A percentile compares a stretch with the other conserved stretches of the same genome.
Conservation (phyloP, 2,797 vertebrate genomes). For the Acanthis flammea region DNA sequence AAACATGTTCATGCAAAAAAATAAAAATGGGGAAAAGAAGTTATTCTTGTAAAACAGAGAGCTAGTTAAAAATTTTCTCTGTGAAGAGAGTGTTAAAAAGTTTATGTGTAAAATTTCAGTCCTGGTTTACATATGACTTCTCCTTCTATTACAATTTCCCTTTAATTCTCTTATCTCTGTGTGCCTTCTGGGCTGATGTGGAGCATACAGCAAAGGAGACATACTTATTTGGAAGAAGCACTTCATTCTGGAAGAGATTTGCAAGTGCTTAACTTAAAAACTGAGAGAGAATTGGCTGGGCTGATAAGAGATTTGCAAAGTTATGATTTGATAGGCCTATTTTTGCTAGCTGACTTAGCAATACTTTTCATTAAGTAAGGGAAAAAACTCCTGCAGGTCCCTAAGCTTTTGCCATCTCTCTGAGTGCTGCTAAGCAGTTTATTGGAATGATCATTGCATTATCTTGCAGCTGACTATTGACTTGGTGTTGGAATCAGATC, state of each 20-base stretch:
- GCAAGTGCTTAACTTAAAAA: constrained; percentile 62
- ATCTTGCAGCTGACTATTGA: neutral
- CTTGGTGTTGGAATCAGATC: neutral
- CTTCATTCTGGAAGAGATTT: constrained; percentile 59
- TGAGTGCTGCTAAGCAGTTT: constrained; percentile 8
- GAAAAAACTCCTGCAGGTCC: neutral
- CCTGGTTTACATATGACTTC: constrained; percentile 53
- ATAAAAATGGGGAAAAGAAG: accelerated
- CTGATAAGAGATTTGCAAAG: constrained; percentile 44
- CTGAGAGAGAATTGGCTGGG: neutral
- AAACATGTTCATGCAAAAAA: neutral
- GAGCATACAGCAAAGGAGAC: neutral
- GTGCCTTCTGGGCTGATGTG: constrained; percentile 70
- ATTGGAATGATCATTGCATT: neutral
- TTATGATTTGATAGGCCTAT: neutral
- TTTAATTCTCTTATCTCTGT: constrained; percentile 71
- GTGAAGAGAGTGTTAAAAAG: constrained; percentile 15
- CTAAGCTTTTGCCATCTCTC: neutral
- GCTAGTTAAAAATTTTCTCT: neutral
- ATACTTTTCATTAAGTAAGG: neutral
- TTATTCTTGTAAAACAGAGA: neutral
- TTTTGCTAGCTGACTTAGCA: constrained; percentile 33
- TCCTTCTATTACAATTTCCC: constrained; percentile 33
- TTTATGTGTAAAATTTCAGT: constrained; percentile 48
- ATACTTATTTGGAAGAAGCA: constrained; percentile 55